Percentiles rank a stretch among this genome's conserved stretches.
phyloP scores from a whole-genome alignment of 1,140 invertebrate genomes.

The Cepaea nemoralis region DNA sequence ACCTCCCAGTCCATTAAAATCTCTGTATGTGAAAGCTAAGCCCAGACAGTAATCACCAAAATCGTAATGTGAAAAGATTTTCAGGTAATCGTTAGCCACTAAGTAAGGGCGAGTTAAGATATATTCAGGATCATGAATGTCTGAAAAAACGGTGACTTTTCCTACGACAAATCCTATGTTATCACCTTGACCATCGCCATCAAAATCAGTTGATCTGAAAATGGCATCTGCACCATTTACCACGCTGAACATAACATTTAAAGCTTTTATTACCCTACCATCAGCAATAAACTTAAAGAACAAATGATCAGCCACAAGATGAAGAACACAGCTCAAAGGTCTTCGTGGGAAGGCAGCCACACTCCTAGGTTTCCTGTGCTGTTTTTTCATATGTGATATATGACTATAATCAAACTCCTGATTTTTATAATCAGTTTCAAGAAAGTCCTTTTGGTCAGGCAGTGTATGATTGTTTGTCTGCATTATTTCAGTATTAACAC shows the following conservation, averaged over 20 bases:
- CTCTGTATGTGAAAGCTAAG: slow-evolving; percentile 58
- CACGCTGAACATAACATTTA: slow-evolving; percentile 53
- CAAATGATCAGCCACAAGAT: slow-evolving; percentile 58
- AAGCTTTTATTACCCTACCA: slow-evolving; percentile 44
- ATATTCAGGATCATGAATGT: slow-evolving; percentile 39
- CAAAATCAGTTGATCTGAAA: slow-evolving; percentile 61
- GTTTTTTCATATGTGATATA: not conserved
- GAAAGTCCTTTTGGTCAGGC: not conserved
- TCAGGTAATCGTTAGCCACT: slow-evolving; percentile 52
- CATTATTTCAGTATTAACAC: not conserved
- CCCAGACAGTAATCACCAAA: slow-evolving; percentile 57
- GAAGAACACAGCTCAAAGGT: slow-evolving; percentile 47
- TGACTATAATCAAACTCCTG: not conserved
- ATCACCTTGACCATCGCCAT: slow-evolving; percentile 60
- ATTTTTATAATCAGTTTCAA: not conserved
- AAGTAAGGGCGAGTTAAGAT: slow-evolving; percentile 40
- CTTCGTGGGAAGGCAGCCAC: not conserved
- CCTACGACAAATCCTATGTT: slow-evolving; percentile 62
- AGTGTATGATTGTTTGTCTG: not conserved
- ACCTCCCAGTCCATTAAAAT: slow-evolving; percentile 56
- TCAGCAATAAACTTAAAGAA: slow-evolving; percentile 54
- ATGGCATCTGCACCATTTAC: slow-evolving; percentile 57
- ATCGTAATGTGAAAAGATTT: slow-evolving; percentile 58
- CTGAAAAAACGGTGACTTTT: slow-evolving; percentile 53
- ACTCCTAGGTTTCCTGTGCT: not conserved